A percentile compares a stretch with the other conserved stretches of the same genome.
Conservation (phyloP, 2,888 invertebrate genomes). For the Aspidiotus destructor region DNA sequence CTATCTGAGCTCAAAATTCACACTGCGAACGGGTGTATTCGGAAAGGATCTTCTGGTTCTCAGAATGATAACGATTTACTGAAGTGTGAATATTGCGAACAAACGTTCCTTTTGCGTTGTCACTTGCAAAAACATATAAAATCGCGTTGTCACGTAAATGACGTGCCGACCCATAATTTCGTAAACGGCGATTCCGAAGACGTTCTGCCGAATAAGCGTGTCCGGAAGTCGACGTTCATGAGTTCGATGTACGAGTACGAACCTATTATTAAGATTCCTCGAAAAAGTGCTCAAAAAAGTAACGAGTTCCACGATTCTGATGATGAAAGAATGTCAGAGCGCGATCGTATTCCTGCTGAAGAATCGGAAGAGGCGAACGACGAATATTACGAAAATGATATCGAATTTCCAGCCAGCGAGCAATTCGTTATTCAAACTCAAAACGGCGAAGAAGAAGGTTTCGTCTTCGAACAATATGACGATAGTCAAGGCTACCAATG, state of each 20-base stretch:
- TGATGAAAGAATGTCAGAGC: constrained; percentile 7
- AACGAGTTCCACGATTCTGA: too few relatives aligned
- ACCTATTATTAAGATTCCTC: background rate
- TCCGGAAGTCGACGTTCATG: background rate
- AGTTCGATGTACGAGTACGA: constrained; percentile 2
- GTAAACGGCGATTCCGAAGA: background rate
- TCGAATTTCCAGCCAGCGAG: too few relatives aligned
- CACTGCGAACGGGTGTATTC: too few relatives aligned
- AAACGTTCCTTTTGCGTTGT: background rate
- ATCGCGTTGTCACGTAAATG: background rate
- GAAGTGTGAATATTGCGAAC: constrained; percentile 11
- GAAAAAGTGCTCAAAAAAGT: too few relatives aligned
- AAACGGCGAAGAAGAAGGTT: background rate
- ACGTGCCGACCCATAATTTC: background rate
- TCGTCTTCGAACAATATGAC: constrained; percentile 1
- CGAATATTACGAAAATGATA: background rate
- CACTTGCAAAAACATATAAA: background rate
- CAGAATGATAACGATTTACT: background rate
- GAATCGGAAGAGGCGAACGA: background rate
- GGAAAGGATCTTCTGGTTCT: too few relatives aligned
- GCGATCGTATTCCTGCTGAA: background rate
- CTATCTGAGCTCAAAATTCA: too few relatives aligned
- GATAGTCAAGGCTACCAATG: background rate
- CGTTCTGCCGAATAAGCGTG: background rate
- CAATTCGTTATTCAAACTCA: background rate